Conservation (phyloP, 2,797 vertebrate species). For the Eutrigla gurnardus region DNA sequence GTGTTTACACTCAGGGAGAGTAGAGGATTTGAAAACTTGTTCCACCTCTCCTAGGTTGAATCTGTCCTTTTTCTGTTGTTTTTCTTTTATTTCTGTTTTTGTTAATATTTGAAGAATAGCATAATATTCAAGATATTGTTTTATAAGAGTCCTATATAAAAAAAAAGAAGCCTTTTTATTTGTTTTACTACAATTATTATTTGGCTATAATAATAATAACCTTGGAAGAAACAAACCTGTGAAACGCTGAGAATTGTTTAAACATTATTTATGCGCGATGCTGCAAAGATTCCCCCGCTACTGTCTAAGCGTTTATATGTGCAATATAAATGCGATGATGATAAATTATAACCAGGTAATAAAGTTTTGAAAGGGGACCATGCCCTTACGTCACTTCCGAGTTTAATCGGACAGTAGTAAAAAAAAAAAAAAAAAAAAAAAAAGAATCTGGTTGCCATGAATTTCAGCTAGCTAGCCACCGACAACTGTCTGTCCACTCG, state of each 20-base stretch:
- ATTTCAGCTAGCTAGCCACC: constrained; percentile 73
- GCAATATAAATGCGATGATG: background rate
- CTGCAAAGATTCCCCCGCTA: too few relatives aligned
- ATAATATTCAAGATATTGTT: background rate
- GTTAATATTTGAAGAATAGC: background rate
- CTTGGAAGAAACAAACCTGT: background rate
- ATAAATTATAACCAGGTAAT: constrained; percentile 7
- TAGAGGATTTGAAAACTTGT: background rate
- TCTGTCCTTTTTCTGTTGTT: background rate
- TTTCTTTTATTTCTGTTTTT: background rate
- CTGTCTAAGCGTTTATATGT: background rate
- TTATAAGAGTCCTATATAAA: background rate
- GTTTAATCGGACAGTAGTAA: constrained; percentile 66
- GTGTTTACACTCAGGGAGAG: background rate
- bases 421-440: constrained; percentile 62
- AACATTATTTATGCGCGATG: background rate
- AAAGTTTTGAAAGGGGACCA: constrained; percentile 51
- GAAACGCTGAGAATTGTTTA: background rate
- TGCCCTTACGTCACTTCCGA: constrained; percentile 73
- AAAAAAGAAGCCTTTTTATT: background rate
- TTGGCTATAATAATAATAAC: background rate
- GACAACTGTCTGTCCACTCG: constrained; percentile 51
- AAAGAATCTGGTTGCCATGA: constrained; percentile 68
- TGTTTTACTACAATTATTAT: background rate
- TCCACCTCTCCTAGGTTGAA: background rate